Evolutionary conservation across 2,113 vertebrate species (phyloP).

Genomic region (Spermophilus dauricus): DNA sequence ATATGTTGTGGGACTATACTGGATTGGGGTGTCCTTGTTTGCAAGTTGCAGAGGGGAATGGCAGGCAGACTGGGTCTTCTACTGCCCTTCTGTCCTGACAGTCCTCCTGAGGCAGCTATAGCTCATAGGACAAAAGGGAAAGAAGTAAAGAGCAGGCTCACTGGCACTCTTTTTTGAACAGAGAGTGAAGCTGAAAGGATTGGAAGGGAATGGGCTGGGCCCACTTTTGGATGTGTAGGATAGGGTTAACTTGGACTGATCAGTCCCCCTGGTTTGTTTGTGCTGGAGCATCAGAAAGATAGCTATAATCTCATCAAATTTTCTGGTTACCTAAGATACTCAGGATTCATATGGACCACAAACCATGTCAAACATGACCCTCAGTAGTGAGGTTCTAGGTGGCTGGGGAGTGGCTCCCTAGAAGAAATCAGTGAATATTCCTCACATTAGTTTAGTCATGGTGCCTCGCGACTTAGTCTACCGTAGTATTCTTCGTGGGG

Average conservation of each 20-base stretch:
- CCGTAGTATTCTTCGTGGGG: too few relatives aligned
- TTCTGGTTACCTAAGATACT: neutral
- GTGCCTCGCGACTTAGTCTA: too few relatives aligned
- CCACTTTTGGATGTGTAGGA: neutral
- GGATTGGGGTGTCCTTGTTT: neutral
- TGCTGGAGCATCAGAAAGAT: neutral
- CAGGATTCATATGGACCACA: neutral
- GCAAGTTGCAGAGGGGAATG: neutral
- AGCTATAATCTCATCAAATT: neutral
- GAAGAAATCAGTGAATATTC: neutral
- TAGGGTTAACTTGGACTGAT: neutral
- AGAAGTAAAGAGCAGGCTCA: neutral
- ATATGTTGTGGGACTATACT: neutral
- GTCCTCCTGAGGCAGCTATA: neutral
- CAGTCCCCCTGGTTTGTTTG: neutral
- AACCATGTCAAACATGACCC: neutral
- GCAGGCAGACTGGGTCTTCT: neutral
- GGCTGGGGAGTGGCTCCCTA: neutral
- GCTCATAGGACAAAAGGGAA: neutral
- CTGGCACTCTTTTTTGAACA: neutral
- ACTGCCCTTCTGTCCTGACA: neutral
- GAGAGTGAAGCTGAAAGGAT: too few relatives aligned
- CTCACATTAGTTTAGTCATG: neutral
- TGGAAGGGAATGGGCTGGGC: neutral
- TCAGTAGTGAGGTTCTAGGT: neutral